A percentile compares a stretch with the other conserved stretches of the same genome.
These are phyloP conservation scores for Chromobotia macracanthus DNA, from an alignment of 2,797 vertebrate genomes.

Conservation along the genomic window DNA sequence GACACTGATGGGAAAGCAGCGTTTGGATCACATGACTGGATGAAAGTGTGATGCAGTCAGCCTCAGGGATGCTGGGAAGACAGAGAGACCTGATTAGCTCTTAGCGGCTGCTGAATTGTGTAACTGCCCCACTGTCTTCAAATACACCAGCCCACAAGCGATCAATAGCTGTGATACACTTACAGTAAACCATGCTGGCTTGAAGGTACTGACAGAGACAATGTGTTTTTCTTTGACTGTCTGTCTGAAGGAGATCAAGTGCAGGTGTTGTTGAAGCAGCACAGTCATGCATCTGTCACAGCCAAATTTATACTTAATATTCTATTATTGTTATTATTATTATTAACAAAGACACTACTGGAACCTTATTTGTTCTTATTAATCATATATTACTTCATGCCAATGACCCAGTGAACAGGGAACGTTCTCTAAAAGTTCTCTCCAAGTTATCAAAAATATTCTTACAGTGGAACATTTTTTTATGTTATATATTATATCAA, in stretches of 20 bases:
- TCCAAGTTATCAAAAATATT: too few species aligned
- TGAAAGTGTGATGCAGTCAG: slow-evolving; percentile 49
- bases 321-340: too few species aligned
- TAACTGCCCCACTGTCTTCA: slow-evolving; percentile 28
- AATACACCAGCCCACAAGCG: slow-evolving; percentile 11
- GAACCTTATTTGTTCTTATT: too few species aligned
- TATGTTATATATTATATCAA: too few species aligned
- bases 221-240: too few species aligned
- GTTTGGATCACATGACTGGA: slow-evolving; percentile 39
- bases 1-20: slow-evolving; percentile 47
- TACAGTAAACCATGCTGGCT: slow-evolving; percentile 53
- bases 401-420: too few species aligned
- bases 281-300: background rate
- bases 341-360: too few species aligned
- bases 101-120: slow-evolving; percentile 31
- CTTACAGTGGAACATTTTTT: too few species aligned
- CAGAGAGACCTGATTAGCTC: slow-evolving; percentile 39
- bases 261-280: too few species aligned
- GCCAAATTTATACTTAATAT: background rate
- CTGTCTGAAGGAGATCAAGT: background rate
- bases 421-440: too few species aligned
- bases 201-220: slow-evolving; percentile 32
- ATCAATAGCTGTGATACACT: slow-evolving; percentile 50
- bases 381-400: too few species aligned
- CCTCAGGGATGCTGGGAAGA: slow-evolving; percentile 53